Conservation (phyloP, 2,113 vertebrate species). For the Actenoides hombroni region DNA sequence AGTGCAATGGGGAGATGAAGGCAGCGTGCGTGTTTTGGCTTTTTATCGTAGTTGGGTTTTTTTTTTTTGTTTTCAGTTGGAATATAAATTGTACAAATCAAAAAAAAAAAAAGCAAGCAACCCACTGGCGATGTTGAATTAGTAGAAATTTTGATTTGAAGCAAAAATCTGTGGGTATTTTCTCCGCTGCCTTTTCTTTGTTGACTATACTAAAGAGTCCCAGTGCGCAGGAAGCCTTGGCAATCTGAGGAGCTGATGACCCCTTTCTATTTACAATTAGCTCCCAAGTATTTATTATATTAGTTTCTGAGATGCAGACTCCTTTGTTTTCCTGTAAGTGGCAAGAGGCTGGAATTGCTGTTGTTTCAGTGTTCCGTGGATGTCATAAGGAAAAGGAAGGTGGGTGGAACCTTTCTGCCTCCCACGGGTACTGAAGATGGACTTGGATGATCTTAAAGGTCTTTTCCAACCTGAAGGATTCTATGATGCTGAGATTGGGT, state of each 20-base stretch:
- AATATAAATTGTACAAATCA: conserved; percentile 18
- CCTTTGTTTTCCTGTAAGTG: not conserved
- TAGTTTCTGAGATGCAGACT: not conserved
- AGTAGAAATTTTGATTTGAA: not conserved
- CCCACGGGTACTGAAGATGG: not conserved
- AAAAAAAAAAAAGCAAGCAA: not conserved
- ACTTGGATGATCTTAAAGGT: too few species aligned
- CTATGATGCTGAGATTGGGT: too few species aligned
- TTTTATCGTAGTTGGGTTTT: too few species aligned
- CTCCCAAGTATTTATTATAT: not conserved
- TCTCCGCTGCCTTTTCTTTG: not conserved
- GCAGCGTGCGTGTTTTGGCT: not conserved
- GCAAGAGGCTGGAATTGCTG: not conserved
- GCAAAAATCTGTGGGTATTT: not conserved
- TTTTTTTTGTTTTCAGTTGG: not conserved
- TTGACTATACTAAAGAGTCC: not conserved
- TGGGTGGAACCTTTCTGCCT: fast-evolving
- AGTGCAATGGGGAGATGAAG: conserved; percentile 24
- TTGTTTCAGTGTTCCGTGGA: not conserved
- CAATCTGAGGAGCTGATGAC: not conserved
- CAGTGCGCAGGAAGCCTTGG: fast-evolving
- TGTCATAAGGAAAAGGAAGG: not conserved
- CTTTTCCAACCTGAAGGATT: too few species aligned
- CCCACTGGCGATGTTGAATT: conserved; percentile 13
- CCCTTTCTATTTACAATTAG: not conserved